Evolutionary conservation across 2,888 invertebrate genomes (phyloP), one percentile per base, ranked within the genome.

Genomic region (Drosophila yooni): DNA sequence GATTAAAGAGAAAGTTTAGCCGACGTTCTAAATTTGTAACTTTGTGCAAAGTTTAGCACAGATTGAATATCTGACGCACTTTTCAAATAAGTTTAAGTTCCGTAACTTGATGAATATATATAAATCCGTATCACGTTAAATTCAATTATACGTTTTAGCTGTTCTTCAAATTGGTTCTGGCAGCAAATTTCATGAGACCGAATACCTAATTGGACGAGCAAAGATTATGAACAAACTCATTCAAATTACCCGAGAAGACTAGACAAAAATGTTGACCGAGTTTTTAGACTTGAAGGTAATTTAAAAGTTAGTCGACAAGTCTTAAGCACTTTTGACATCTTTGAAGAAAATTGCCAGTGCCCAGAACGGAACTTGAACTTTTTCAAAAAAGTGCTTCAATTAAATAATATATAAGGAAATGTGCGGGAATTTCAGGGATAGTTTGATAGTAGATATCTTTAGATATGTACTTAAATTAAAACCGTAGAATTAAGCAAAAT

Each of bases 241-340:
- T 56, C 54, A 57, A 58, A 81, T 58, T 71, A 76, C 33, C 54
- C n/a, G 50, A 60, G 38, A 33, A 40, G 46, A 60, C 57, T 46
- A 58, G 40, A 21, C 33, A 68, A 77, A 68, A 66, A 72, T 70
- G 50, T 46, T 46, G 62, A 57, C 59, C 60, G 84, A 89, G 82
- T 87, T 85, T 73, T 34, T 11, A 21, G 60, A 60, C 29, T 25
- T 54, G 38, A 54, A 84, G 51, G 69, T 65, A 79, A 86, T 79
- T 83, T 74, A 74, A 81, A 81, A 89, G 75, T 83, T 70, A 68
- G 70, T 27, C 60, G 69, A 54, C 54, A 67, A 87, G 84, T 68
- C 88, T 84, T 73, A 84, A 82, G 58, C 72, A 60, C 69, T 86
- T 68, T 61, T 61, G 70, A 61, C 66, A 66, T 65, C 58, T 64